These are phyloP conservation scores for Lasioglossum marginatum DNA, from an alignment of 2,888 invertebrate genomes.

Conservation along the genomic window DNA sequence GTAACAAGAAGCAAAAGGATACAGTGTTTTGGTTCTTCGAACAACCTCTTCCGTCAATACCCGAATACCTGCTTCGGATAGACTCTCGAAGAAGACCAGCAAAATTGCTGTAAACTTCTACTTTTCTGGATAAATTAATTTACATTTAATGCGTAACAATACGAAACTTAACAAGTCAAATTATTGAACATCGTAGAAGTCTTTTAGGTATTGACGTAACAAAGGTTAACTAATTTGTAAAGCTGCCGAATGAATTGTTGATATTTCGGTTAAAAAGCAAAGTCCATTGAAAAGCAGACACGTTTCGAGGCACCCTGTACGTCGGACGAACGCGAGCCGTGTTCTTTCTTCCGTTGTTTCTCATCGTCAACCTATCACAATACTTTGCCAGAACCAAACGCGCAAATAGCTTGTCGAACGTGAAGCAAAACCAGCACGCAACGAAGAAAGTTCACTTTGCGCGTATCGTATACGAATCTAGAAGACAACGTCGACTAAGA, in stretches of 20 bases:
- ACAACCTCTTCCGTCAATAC: neutral
- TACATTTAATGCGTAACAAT: neutral
- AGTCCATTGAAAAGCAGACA: neutral
- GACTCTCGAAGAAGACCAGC: neutral
- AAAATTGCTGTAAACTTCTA: neutral
- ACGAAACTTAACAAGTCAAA: neutral
- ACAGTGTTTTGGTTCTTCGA: neutral
- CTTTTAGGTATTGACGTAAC: neutral
- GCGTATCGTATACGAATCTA: constrained; percentile 35
- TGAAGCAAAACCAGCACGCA: constrained; percentile 34
- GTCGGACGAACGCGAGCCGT: constrained; percentile 21
- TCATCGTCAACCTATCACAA: constrained; percentile 39
- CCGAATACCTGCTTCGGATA: neutral
- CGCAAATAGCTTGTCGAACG: constrained; percentile 36
- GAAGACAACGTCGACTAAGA: constrained; percentile 17
- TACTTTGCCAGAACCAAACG: constrained; percentile 20
- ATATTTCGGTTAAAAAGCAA: neutral
- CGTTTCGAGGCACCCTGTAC: neutral
- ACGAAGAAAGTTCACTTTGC: constrained; percentile 28
- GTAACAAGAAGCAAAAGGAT: neutral
- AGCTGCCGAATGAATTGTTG: neutral
- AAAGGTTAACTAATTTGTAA: neutral
- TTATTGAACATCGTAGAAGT: neutral
- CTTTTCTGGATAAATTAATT: neutral
- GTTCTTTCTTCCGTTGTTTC: constrained; percentile 25